Evolutionary conservation across 2,797 vertebrate species (phyloP).

Genomic region (Alauda arvensis): DNA sequence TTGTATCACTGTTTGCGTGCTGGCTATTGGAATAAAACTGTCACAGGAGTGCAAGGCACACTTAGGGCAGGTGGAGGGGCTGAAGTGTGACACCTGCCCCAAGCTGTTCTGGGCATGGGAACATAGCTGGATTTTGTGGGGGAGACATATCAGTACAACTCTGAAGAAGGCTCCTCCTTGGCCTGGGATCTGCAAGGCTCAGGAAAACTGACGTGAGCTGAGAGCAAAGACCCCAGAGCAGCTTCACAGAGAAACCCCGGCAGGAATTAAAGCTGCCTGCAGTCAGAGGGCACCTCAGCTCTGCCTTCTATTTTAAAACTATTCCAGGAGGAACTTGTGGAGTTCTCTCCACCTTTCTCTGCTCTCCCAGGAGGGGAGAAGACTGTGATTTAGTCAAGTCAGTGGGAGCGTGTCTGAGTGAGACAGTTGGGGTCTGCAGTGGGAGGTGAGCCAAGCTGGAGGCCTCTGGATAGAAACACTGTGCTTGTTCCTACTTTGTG

Average conservation of each 20-base stretch:
- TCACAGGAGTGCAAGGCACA: background rate
- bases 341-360: background rate
- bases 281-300: background rate
- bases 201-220: rapidly evolving
- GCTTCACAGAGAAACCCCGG: background rate
- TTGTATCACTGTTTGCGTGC: background rate
- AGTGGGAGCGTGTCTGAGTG: background rate
- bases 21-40: background rate
- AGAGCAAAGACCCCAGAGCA: background rate
- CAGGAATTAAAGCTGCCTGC: background rate
- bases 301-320: background rate
- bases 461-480: background rate
- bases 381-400: background rate
- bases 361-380: background rate
- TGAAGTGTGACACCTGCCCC: background rate
- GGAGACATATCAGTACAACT: background rate
- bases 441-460: background rate
- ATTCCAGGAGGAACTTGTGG: background rate
- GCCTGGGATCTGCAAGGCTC: background rate
- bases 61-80: background rate
- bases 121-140: background rate
- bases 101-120: background rate
- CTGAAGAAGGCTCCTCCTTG: background rate
- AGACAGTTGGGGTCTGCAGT: background rate
- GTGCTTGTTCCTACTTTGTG: background rate